phyloP scores from a whole-genome alignment of 1,140 invertebrate species.

The Globodera rostochiensis region DNA sequence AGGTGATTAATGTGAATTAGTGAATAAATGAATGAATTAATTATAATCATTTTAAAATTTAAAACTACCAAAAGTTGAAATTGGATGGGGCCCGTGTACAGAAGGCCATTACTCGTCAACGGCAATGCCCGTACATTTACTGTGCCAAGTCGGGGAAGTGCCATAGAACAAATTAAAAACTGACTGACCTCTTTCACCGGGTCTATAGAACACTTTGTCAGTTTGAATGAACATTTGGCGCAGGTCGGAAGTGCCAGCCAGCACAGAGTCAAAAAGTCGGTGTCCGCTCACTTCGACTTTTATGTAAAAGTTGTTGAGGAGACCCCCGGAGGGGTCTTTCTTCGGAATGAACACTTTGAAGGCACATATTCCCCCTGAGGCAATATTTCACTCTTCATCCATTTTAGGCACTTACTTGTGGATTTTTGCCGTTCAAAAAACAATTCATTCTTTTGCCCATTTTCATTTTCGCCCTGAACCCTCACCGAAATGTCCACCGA shows the following conservation, averaged over 20 bases:
- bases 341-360: conserved; percentile 14
- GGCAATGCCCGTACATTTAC: conserved; percentile 24
- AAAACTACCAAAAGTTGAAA: conserved; percentile 16
- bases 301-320: conserved; percentile 15
- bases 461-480: conserved; percentile 11
- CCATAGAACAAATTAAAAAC: not conserved
- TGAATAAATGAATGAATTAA: not conserved
- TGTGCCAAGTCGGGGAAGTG: not conserved
- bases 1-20: not conserved
- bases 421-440: conserved; percentile 16
- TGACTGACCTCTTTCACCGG: conserved; percentile 14
- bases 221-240: conserved; percentile 21
- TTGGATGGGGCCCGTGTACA: conserved; percentile 16
- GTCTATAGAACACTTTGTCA: conserved; percentile 22
- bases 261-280: not conserved
- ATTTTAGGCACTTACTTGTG: not conserved
- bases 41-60: not conserved
- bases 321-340: not conserved
- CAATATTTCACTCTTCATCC: not conserved
- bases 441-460: conserved; percentile 12
- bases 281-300: not conserved
- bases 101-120: not conserved
- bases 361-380: not conserved
- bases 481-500: conserved; percentile 9
- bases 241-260: conserved; percentile 12